Evolutionary conservation across 1,140 invertebrate species (phyloP).

Genomic region (Wiebesia pumilae): DNA sequence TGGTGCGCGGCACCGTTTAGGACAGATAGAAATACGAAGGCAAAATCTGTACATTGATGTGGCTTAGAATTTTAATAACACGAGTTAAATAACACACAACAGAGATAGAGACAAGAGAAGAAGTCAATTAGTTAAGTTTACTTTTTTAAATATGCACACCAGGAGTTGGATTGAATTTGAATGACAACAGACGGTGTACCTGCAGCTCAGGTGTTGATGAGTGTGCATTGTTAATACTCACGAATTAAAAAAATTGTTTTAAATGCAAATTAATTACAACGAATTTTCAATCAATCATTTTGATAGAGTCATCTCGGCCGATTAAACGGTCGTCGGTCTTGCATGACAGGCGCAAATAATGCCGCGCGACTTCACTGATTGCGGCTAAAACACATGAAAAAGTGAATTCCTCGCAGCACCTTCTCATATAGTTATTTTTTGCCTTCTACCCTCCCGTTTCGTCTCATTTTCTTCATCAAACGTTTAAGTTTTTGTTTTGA

Average conservation of each 20-base stretch:
- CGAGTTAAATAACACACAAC: too few species aligned
- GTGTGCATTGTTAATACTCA: background rate
- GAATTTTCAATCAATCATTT: slow-evolving; percentile 50
- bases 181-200: background rate
- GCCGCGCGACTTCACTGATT: background rate
- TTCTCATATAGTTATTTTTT: background rate
- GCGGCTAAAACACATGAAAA: slow-evolving; percentile 41
- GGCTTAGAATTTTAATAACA: background rate
- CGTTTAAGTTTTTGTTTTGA: slow-evolving; percentile 43
- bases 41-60: too few species aligned
- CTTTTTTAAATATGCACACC: too few species aligned
- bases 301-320: slow-evolving; percentile 52
- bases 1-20: too few species aligned
- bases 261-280: slow-evolving; percentile 48
- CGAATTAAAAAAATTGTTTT: slow-evolving; percentile 4
- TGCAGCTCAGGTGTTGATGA: background rate
- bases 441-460: background rate
- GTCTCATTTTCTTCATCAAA: slow-evolving; percentile 28
- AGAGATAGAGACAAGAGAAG: background rate
- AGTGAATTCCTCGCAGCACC: slow-evolving; percentile 42
- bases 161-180: slow-evolving; percentile 1
- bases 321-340: slow-evolving; percentile 49
- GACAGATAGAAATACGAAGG: background rate
- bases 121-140: background rate
- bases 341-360: slow-evolving; percentile 50